A percentile compares a stretch with the other conserved stretches of the same genome.
Conservation (phyloP, 2,797 vertebrate species). For the Aldrovandia affinis region DNA sequence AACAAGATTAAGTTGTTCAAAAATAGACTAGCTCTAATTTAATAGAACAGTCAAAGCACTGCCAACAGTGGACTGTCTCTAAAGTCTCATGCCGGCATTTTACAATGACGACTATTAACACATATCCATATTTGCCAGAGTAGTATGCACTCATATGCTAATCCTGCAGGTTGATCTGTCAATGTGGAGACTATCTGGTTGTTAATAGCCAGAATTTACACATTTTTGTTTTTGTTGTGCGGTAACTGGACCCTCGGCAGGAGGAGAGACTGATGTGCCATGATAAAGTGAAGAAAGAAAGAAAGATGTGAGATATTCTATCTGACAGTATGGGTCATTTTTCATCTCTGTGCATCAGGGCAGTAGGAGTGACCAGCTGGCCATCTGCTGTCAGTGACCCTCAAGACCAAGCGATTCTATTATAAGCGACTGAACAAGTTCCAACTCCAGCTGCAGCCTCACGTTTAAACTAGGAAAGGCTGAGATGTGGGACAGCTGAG, state of each 20-base stretch:
- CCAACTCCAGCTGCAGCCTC: conserved; percentile 14
- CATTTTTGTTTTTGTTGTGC: neutral
- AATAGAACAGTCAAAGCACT: neutral
- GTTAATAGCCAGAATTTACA: neutral
- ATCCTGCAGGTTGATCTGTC: neutral
- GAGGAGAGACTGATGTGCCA: neutral
- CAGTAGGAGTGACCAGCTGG: conserved; percentile 21
- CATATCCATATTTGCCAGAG: neutral
- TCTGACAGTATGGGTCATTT: neutral
- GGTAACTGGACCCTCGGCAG: neutral
- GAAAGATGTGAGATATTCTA: neutral
- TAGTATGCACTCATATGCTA: neutral
- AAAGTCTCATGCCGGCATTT: neutral
- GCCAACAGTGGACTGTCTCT: neutral
- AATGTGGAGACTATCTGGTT: no score
- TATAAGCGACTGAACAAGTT: neutral
- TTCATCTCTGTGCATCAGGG: neutral
- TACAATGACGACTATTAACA: neutral
- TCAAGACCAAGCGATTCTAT: neutral
- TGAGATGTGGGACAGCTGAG: conserved; percentile 13
- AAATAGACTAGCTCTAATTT: neutral
- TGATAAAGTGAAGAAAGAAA: neutral
- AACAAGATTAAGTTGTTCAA: neutral
- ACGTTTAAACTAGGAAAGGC: conserved; percentile 16
- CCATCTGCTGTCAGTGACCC: conserved; percentile 26